These are phyloP conservation scores for Zingel zingel DNA, from an alignment of 2,113 vertebrate genomes.

Conservation along the genomic window DNA sequence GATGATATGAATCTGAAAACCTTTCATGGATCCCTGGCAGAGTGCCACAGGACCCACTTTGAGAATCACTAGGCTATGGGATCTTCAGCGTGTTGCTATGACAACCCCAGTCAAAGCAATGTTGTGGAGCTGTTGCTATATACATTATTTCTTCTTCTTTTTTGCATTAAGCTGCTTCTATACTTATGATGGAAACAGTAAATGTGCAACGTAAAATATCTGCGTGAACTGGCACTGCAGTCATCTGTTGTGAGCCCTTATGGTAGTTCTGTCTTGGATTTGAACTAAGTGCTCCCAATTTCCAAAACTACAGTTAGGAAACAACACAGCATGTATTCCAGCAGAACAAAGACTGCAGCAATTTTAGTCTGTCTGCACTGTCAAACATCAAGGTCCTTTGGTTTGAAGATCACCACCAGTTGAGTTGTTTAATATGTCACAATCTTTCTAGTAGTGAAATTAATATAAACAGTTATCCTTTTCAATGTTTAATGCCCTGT, in stretches of 20 bases:
- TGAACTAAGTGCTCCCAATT: neutral
- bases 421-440: slow-evolving; percentile 17
- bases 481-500: slow-evolving; percentile 21
- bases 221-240: neutral
- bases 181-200: neutral
- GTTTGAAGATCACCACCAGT: slow-evolving; percentile 32
- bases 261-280: slow-evolving; percentile 21
- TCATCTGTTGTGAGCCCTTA: slow-evolving; percentile 9
- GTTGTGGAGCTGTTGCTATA: neutral
- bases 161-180: too few species aligned
- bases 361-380: neutral
- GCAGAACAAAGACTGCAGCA: slow-evolving; percentile 23
- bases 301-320: slow-evolving; percentile 1
- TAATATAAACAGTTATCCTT: neutral
- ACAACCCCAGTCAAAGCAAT: neutral
- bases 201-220: neutral
- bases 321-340: neutral
- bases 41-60: too few species aligned
- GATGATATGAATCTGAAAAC: too few species aligned
- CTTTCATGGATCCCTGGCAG: too few species aligned
- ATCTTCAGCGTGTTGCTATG: slow-evolving; percentile 8
- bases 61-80: too few species aligned
- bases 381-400: slow-evolving; percentile 20
- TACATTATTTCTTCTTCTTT: neutral
- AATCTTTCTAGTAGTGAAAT: slow-evolving; percentile 15